Evolutionary conservation across 1,140 invertebrate genomes (phyloP).

Genomic region (Pissodes strobi): DNA sequence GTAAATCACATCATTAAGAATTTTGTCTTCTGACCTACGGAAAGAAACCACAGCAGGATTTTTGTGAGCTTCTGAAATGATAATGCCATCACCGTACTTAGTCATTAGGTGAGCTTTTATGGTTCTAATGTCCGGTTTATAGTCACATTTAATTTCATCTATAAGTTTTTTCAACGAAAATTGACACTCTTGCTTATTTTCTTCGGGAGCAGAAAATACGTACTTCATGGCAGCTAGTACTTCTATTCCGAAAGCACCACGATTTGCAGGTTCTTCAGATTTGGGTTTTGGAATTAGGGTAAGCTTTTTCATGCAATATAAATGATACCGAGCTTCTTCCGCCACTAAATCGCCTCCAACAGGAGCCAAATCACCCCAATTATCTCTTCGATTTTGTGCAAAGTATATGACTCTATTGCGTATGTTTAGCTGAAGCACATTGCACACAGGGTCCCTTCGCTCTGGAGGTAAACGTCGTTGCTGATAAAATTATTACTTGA

Average conservation of each 20-base stretch:
- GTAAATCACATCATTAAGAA: neutral
- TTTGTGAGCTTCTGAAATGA: neutral
- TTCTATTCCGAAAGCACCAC: neutral
- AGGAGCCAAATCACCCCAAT: too few species aligned
- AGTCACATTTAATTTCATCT: neutral
- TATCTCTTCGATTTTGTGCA: too few species aligned
- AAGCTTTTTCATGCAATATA: neutral
- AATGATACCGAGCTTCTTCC: neutral
- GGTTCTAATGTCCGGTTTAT: neutral
- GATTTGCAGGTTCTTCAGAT: neutral
- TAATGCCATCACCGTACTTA: neutral
- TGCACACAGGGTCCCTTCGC: too few species aligned
- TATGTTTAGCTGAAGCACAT: too few species aligned
- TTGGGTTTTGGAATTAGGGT: neutral
- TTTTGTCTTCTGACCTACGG: neutral
- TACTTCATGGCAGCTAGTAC: neutral
- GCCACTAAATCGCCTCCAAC: neutral
- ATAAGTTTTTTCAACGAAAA: neutral
- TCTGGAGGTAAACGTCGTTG: too few species aligned
- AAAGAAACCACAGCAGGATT: neutral
- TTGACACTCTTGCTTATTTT: neutral
- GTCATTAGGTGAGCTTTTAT: neutral
- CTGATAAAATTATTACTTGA: too few species aligned
- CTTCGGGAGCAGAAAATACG: neutral
- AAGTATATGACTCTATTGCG: too few species aligned